Percentiles rank a stretch among this genome's conserved stretches.
These are phyloP conservation scores for Anthoptus insignis DNA, from an alignment of 2,888 invertebrate genomes.

Conservation along the genomic window DNA sequence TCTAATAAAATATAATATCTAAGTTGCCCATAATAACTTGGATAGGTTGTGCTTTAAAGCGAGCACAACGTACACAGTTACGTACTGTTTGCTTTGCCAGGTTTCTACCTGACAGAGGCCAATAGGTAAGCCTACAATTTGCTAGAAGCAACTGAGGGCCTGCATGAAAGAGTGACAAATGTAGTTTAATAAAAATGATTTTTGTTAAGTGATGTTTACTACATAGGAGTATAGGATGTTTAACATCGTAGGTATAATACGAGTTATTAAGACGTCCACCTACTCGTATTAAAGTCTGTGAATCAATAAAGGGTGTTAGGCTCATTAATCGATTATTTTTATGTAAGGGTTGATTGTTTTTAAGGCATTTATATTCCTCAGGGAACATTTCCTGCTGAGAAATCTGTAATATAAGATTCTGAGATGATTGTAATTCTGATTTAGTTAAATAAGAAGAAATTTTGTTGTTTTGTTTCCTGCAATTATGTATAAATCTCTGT, in stretches of 20 bases:
- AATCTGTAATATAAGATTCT: constrained; percentile 23
- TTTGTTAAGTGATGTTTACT: constrained; percentile 40
- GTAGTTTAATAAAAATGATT: constrained; percentile 36
- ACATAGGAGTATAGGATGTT: constrained; percentile 36
- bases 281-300: constrained; percentile 28
- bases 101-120: constrained; percentile 38
- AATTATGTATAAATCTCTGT: constrained; percentile 32
- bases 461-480: constrained; percentile 18
- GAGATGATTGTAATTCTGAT: constrained; percentile 32
- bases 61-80: constrained; percentile 38
- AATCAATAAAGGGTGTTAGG: constrained; percentile 22
- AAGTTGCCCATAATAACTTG: constrained; percentile 46
- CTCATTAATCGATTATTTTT: constrained; percentile 29
- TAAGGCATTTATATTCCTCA: constrained; percentile 23
- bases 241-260: constrained; percentile 30
- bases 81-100: constrained; percentile 34
- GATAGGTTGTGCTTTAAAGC: constrained; percentile 36
- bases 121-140: constrained; percentile 36
- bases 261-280: constrained; percentile 38
- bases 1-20: no score
- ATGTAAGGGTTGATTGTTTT: constrained; percentile 22
- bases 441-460: constrained; percentile 20
- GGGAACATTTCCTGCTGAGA: constrained; percentile 33
- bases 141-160: constrained; percentile 42
- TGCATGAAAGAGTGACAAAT: constrained; percentile 37